These are phyloP conservation scores for Zaprionus obscuricornis DNA, from an alignment of 2,888 invertebrate species.

Conservation along the genomic window DNA sequence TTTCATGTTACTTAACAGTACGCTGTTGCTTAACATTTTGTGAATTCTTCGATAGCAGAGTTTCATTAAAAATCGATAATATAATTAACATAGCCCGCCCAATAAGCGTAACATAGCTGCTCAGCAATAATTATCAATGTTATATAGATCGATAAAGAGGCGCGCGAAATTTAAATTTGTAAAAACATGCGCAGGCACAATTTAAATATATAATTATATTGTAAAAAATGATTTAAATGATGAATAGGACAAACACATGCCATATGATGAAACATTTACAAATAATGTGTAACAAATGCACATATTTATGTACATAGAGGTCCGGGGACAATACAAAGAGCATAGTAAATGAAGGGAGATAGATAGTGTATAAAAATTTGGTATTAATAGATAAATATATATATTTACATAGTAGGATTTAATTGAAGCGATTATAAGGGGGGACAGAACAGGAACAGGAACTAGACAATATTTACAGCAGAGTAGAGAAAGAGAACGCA, in stretches of 20 bases:
- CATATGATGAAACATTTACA: constrained; percentile 43
- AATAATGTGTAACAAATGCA: constrained; percentile 30
- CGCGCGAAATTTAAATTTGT: constrained; percentile 5
- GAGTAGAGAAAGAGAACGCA: constrained; percentile 40
- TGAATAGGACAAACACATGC: constrained; percentile 42
- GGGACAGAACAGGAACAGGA: constrained; percentile 27
- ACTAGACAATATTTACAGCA: constrained; percentile 64
- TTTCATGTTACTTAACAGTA: background rate
- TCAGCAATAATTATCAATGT: background rate
- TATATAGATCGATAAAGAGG: background rate
- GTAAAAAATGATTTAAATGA: background rate
- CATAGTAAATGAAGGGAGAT: constrained; percentile 8
- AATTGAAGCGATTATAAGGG: constrained; percentile 44
- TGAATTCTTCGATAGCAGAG: too few relatives aligned
- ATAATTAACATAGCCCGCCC: too few relatives aligned
- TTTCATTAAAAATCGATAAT: too few relatives aligned
- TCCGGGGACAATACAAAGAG: constrained; percentile 26
- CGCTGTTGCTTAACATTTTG: constrained; percentile 34
- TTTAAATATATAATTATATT: constrained; percentile 1
- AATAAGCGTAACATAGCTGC: constrained; percentile 29
- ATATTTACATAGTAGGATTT: constrained; percentile 44
- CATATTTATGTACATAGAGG: constrained; percentile 27
- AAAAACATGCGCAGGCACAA: constrained; percentile 40
- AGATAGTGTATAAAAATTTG: constrained; percentile 30
- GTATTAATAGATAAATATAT: constrained; percentile 22